Evolutionary conservation across 37 sponge, comb jelly and placozoan species (phyloP), one percentile per base, ranked within the genome.

Genomic region (Hexactinellida sp.): DNA sequence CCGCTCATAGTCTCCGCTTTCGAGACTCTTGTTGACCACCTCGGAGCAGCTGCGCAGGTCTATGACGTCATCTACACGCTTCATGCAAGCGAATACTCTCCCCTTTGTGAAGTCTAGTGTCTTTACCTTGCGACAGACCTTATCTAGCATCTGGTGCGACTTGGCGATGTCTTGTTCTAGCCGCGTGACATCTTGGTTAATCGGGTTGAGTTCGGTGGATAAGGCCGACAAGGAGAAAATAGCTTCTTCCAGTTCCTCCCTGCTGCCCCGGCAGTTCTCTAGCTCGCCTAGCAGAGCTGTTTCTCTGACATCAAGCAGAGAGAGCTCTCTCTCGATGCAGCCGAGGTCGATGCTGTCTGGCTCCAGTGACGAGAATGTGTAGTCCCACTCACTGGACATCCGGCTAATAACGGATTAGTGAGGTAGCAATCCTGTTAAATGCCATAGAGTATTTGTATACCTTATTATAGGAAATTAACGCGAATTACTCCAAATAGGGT

Each of bases 21-120:
- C 84, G 7, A 39, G 47, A 83, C 39, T 83, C 28, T 13, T 83
- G 47, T 83, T 83, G 7, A 63, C 76, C 76, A 63, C 76, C 76
- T 63, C 76, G 3, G 76, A 63, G 34, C 76, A 63, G 76, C 76
- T 63, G 5, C 76, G 76, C 3, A 93, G 84, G 39, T 91, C 96
- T 36, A 94, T 90, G 52, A 96, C 92, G 87, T 96, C 96, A 88
- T 96, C 96, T 38, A 96, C 96, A 55, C 94, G 84, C 86, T 89
- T 90, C 93, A 94, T 92, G 39, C 91, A 87, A 19, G 85, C 85
- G 71, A 91, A 92, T 0, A 96, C 94, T 32, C 90, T 89, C 28
- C 91, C 83, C 94, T 95, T 88, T 1, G 54, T 28, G 76, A 63
- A 63, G 34, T 63, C 76, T n/a, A 63, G 13, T 28, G 13, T 7